phyloP scores from a whole-genome alignment of 1,140 invertebrate species.

The Magallana ariakensis region DNA sequence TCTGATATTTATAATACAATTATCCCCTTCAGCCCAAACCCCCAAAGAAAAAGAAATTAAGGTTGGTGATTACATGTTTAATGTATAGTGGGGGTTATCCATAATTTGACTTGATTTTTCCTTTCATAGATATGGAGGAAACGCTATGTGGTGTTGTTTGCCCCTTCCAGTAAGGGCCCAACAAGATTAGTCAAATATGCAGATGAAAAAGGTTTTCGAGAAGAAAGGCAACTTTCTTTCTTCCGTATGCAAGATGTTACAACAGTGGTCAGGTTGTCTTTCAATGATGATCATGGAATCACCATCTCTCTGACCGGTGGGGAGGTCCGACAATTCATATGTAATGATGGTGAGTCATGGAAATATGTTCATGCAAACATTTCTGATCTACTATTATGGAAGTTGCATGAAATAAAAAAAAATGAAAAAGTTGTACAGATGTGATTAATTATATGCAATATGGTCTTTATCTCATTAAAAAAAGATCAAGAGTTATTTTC shows the following conservation, averaged over 20 bases:
- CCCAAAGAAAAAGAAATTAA: too few species aligned
- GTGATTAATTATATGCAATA: too few species aligned
- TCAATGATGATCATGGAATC: slow-evolving; percentile 23
- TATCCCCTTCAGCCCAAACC: too few species aligned
- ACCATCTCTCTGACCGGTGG: slow-evolving; percentile 1
- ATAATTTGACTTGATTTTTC: background rate
- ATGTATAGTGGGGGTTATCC: too few species aligned
- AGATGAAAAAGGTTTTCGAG: background rate
- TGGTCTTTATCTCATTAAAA: too few species aligned
- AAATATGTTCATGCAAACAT: too few species aligned
- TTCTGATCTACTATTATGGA: too few species aligned
- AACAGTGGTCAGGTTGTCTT: slow-evolving; percentile 16
- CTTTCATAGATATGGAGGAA: slow-evolving; percentile 36
- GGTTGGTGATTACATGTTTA: too few species aligned
- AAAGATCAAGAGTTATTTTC: too few species aligned
- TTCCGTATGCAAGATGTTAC: slow-evolving; percentile 25
- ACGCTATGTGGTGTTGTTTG: slow-evolving; percentile 33
- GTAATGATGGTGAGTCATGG: slow-evolving; percentile 22
- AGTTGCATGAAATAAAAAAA: too few species aligned
- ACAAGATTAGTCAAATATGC: slow-evolving; percentile 44
- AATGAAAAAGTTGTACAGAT: too few species aligned
- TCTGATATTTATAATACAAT: too few species aligned
- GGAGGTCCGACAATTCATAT: slow-evolving; percentile 30
- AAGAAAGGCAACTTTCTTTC: slow-evolving; percentile 4
- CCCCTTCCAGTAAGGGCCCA: slow-evolving; percentile 47